phyloP scores from a whole-genome alignment of 2,113 vertebrate species.

The Psammodynastes pulverulentus region DNA sequence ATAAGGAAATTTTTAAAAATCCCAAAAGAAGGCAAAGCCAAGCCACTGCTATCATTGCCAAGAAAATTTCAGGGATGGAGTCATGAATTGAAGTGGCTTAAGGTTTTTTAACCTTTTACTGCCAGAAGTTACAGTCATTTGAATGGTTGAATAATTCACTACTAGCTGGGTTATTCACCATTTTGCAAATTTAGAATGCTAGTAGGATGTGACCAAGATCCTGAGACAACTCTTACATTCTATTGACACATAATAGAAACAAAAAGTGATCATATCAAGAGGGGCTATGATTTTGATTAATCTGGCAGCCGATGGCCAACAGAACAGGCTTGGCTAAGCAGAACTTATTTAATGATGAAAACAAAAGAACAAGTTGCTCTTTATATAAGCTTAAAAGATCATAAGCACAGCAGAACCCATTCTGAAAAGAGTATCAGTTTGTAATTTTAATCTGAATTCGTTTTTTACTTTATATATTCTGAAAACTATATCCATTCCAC shows the following conservation, averaged over 20 bases:
- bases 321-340: background rate
- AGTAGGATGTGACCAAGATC: background rate
- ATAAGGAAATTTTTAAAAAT: background rate
- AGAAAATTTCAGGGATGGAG: background rate
- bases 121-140: background rate
- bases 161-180: background rate
- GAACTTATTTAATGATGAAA: background rate
- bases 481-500: background rate
- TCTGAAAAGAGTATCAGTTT: background rate
- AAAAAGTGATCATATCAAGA: background rate
- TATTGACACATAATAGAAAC: background rate
- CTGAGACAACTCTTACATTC: background rate
- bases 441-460: background rate
- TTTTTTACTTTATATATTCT: background rate
- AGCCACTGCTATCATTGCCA: background rate
- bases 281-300: background rate
- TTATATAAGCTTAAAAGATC: background rate
- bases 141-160: background rate
- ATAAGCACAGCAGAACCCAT: slow-evolving; percentile 14
- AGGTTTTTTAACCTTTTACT: background rate
- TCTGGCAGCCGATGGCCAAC: background rate
- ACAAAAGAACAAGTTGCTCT: background rate
- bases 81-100: background rate
- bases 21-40: background rate
- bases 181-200: background rate